Conservation (phyloP, 2,797 vertebrate genomes). For the Phataginus tetradactyla region DNA sequence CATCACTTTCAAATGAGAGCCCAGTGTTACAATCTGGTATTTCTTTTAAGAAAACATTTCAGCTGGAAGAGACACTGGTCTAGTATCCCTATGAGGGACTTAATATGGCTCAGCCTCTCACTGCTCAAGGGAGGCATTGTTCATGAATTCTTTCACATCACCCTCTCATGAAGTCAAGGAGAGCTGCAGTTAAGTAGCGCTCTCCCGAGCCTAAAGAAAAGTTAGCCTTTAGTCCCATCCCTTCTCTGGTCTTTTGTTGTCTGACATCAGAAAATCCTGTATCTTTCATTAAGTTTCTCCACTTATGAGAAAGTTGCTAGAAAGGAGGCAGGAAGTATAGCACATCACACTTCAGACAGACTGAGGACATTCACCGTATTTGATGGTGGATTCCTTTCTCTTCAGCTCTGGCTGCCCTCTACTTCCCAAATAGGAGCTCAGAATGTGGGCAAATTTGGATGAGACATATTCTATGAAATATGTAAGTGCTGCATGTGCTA, state of each 20-base stretch:
- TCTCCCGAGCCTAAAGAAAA: neutral
- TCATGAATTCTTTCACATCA: neutral
- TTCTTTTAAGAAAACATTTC: neutral
- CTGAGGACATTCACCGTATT: neutral
- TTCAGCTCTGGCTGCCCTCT: neutral
- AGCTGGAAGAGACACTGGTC: neutral
- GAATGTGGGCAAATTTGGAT: neutral
- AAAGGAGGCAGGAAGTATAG: neutral
- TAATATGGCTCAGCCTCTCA: too few relatives aligned
- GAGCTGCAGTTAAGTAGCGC: neutral
- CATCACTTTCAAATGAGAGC: neutral
- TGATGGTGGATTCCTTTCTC: neutral
- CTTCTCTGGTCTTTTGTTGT: neutral
- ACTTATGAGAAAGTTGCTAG: neutral
- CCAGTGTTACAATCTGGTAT: neutral
- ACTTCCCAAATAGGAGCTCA: neutral
- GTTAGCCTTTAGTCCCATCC: neutral
- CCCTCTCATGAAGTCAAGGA: neutral
- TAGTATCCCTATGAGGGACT: neutral
- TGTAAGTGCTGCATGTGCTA: fast-evolving
- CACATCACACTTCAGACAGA: neutral
- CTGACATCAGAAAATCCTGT: neutral
- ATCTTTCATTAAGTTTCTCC: neutral
- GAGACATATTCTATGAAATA: neutral
- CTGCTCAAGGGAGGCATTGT: neutral